Conservation (phyloP, 2,888 invertebrate genomes). For the Adelognathus sp. region DNA sequence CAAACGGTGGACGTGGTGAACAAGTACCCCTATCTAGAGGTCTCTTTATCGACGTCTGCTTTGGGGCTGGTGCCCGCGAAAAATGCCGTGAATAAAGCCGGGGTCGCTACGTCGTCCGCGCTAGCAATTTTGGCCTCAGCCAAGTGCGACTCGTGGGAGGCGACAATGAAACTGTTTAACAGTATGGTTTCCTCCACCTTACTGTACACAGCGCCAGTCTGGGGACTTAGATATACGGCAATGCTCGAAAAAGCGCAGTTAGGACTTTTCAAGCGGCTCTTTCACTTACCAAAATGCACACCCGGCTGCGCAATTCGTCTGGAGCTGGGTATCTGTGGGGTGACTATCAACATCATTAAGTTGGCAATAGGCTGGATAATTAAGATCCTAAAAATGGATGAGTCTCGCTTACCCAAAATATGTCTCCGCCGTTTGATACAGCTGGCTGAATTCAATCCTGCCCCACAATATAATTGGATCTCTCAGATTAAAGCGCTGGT, state of each 20-base stretch:
- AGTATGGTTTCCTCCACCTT: conserved; percentile 16
- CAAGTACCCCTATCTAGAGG: conserved; percentile 6
- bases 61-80: not conserved
- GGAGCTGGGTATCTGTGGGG: not conserved
- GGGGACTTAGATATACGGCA: conserved; percentile 4
- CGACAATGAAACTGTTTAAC: conserved; percentile 12
- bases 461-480: conserved; percentile 1
- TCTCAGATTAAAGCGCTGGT: not conserved
- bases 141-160: conserved; percentile 11
- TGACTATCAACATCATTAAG: not conserved
- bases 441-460: not conserved
- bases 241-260: not conserved
- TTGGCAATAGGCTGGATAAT: conserved; percentile 13
- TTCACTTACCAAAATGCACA: conserved; percentile 10
- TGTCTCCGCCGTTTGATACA: conserved; percentile 5
- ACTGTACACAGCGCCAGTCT: conserved; percentile 12
- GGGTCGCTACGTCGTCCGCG: not conserved
- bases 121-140: not conserved
- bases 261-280: conserved; percentile 4
- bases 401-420: conserved; percentile 8
- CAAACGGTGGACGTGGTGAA: conserved; percentile 8
- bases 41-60: not conserved
- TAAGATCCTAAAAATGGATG: conserved; percentile 16
- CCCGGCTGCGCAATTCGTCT: conserved; percentile 5
- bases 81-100: not conserved